These are phyloP conservation scores for Zaprionus capensis DNA, from an alignment of 1,140 invertebrate species.

Conservation along the genomic window DNA sequence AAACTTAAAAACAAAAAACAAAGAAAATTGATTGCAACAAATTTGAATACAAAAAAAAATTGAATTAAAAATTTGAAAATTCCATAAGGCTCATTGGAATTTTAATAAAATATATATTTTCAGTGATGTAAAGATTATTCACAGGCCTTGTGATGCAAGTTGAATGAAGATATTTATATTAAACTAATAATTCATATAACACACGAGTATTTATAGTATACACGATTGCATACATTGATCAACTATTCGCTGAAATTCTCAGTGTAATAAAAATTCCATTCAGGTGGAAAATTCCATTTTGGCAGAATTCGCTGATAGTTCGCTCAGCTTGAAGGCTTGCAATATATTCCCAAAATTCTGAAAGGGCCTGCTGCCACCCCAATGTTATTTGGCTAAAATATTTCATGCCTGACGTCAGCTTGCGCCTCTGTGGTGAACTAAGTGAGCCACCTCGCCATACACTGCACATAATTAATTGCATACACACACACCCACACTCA, in stretches of 20 bases:
- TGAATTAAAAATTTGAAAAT: too few relatives aligned
- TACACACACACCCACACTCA: not conserved
- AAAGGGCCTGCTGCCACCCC: not conserved
- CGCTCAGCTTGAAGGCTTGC: not conserved
- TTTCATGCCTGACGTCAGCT: constrained; percentile 5
- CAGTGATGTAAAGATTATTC: too few relatives aligned
- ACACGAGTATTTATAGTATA: too few relatives aligned
- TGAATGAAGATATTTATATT: too few relatives aligned
- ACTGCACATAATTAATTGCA: constrained; percentile 3
- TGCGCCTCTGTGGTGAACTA: not conserved
- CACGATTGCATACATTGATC: too few relatives aligned
- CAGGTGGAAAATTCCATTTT: not conserved
- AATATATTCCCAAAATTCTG: not conserved
- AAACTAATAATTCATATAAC: too few relatives aligned
- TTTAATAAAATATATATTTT: too few relatives aligned
- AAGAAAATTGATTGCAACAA: too few relatives aligned
- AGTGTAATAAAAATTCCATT: not conserved
- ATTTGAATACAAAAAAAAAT: too few relatives aligned
- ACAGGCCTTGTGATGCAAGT: too few relatives aligned
- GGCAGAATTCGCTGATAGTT: not conserved
- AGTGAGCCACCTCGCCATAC: not conserved
- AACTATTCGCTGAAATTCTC: not conserved
- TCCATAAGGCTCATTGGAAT: too few relatives aligned
- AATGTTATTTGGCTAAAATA: constrained; percentile 1
- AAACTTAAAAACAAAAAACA: too few relatives aligned